Conservation (phyloP, 92 coral and sea anemone genomes). For the Scolanthus callimorphus region DNA sequence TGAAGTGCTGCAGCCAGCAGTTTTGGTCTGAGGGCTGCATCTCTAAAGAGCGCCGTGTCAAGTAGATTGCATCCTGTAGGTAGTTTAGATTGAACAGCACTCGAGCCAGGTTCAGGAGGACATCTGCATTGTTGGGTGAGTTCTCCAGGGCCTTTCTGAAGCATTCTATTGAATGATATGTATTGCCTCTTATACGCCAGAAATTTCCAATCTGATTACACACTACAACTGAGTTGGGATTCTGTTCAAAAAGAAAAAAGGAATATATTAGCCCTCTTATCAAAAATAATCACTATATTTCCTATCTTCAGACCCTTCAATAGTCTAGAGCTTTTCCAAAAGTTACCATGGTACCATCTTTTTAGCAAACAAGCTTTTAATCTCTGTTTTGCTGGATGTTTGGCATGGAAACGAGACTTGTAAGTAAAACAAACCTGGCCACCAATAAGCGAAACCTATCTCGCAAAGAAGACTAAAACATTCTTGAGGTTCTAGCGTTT, state of each 20-base stretch:
- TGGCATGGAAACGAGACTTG: too few species aligned
- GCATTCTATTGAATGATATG: slow-evolving; percentile 97
- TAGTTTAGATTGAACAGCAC: slow-evolving; percentile 87
- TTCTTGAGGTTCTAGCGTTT: too few species aligned
- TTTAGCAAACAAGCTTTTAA: too few species aligned
- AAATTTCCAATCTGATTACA: slow-evolving; percentile 97
- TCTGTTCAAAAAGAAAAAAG: slow-evolving; percentile 48
- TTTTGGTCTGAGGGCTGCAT: slow-evolving; percentile 95
- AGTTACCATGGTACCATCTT: too few species aligned
- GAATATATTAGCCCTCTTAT: background rate
- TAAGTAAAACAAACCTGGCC: too few species aligned
- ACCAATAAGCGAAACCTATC: too few species aligned
- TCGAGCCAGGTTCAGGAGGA: slow-evolving; percentile 91
- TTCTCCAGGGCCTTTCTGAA: slow-evolving; percentile 81
- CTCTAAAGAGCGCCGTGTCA: slow-evolving; percentile 89
- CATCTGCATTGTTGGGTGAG: slow-evolving; percentile 97
- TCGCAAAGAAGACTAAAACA: too few species aligned
- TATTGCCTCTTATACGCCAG: slow-evolving; percentile 93
- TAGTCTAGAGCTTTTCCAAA: too few species aligned
- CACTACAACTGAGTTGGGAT: slow-evolving; percentile 90
- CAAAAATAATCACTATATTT: too few species aligned
- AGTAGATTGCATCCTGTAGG: slow-evolving; percentile 82
- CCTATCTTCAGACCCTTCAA: too few species aligned
- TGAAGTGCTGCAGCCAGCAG: slow-evolving; percentile 99
- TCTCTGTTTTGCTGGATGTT: too few species aligned